phyloP scores from a whole-genome alignment of 2,888 invertebrate species.

The Lysandra coridon region DNA sequence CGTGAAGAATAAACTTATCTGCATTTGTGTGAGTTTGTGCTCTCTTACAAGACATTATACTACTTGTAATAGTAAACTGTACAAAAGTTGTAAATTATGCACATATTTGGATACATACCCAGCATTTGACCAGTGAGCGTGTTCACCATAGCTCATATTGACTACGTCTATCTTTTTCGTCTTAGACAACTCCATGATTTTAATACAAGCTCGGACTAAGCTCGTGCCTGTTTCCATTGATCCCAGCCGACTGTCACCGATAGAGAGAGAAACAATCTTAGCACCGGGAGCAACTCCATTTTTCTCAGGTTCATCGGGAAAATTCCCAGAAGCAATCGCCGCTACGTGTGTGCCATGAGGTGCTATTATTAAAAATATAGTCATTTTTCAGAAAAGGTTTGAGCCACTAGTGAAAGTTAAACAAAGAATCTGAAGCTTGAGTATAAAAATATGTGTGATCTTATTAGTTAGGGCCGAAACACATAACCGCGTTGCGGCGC shows the following conservation, averaged over 20 bases:
- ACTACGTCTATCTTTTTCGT: slow-evolving; percentile 89
- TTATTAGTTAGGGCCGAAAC: too few species aligned
- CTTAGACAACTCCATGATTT: slow-evolving; percentile 87
- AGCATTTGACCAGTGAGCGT: slow-evolving; percentile 93
- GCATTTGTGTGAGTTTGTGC: too few species aligned
- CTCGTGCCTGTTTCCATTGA: slow-evolving; percentile 98
- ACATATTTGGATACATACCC: slow-evolving; percentile 79
- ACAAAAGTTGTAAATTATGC: too few species aligned
- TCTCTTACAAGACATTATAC: too few species aligned
- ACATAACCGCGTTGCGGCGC: too few species aligned
- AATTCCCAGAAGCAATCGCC: slow-evolving; percentile 95
- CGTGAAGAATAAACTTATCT: too few species aligned
- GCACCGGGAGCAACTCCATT: slow-evolving; percentile 99
- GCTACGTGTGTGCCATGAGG: slow-evolving; percentile 99
- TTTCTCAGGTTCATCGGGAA: slow-evolving; percentile 90
- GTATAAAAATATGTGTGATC: too few species aligned
- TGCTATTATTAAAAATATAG: slow-evolving; percentile 75
- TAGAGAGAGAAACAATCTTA: slow-evolving; percentile 93
- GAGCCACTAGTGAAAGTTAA: too few species aligned
- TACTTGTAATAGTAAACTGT: too few species aligned
- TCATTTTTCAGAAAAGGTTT: too few species aligned
- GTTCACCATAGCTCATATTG: slow-evolving; percentile 99
- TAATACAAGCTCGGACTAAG: slow-evolving; percentile 93
- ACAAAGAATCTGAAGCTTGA: too few species aligned
- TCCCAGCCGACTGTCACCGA: slow-evolving; percentile 95